Evolutionary conservation across 2,888 invertebrate species (phyloP), one percentile per base, ranked within the genome.

Genomic region (Drosophila macrothrix): DNA sequence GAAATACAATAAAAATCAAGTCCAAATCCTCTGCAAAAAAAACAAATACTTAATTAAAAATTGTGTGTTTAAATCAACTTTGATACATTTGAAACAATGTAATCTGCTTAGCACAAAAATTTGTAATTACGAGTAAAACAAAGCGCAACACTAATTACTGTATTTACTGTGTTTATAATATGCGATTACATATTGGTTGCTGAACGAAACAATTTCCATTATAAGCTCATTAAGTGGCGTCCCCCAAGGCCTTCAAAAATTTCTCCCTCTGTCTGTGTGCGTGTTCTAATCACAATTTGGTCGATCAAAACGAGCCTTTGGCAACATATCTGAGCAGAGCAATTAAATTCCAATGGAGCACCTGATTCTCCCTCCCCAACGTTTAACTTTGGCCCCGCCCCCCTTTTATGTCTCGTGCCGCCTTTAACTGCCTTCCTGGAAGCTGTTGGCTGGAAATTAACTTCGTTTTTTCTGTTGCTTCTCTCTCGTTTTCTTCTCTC

Each of bases 181-280:
- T 50, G 49, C 43, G 61, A 43, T 61, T 46, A 50, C 52, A 62
- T 56, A 62, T 73, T 52, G 52, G 53, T 56, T 62, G 41, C 62
- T 50, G 56, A 50, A 19, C 50, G 35, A 39, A 50, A 58, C 56
- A 64, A 79, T 79, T 79, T 79, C 73, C 83, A 88, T 88, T 84
- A 85, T 85, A 83, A 84, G 77, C 83, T 69, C 88, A 84, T 84
- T 88, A 85, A 73, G 61, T 62, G 52, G 49, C 19, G 39, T 25
- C 52, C 65, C 73, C 68, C n/a, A 46, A 66, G 82, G 63, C 67
- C 35, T 22, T 31, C 31, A 29, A 22, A 28, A 28, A 22, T 16
- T 1, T 25, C 54, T 54, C 7, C 12, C 33, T n/a, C n/a, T 29
- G n/a, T 25, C 50, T 9, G n/a, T 50, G 39, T 16, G 25, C 19